Base-by-base conservation (phyloP, 2,888 invertebrate species). In the Electrophaes corylata region DNA sequence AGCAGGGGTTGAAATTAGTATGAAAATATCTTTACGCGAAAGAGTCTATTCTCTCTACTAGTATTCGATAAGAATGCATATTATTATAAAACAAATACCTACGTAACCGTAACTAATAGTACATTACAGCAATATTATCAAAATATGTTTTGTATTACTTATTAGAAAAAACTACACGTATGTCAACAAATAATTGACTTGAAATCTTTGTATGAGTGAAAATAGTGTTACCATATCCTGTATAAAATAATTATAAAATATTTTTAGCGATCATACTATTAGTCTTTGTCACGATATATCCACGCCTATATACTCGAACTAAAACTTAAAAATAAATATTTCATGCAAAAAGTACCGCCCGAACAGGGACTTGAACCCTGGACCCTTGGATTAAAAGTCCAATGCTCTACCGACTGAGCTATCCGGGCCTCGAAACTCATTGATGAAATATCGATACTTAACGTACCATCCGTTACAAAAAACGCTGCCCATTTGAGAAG, bases 321-420 rank as follows among this genome's bases (percentile, higher is more conserved):
- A 6, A 35, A 1, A 14, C 43, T 14, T 33, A 41, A 31, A 46
- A 19, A 12, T 1, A 53, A 50, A 33, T 46, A 51, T 26, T 31
- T 41, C 11, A 33, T 1, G n/a, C 65, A 67, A 67, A 67, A 67
- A 64, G 46, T 10, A 35, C 62, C 94, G 93, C 93, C 93, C 93
- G 93, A 93, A 93, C 94, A 94, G 94, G 94, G 94, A 94, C 94
- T 94, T 94, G 94, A 94, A 94, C 94, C 94, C 94, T 94, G 94
- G 94, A 94, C 94, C 94, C 94, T 94, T 94, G 94, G 94, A 94
- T 94, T 94, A 94, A 94, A 94, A 94, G 94, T 94, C 94, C 94
- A 94, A 94, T 93, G 94, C 94, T 94, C 94, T 94, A 94, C 94
- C 94, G 93, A 94, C 94, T 94, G 94, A 94, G 94, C 94, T 94